Percentiles rank a stretch among this genome's conserved stretches.
Evolutionary conservation across 2,797 vertebrate genomes (phyloP).

Genomic region (Hippocampus kuda): DNA sequence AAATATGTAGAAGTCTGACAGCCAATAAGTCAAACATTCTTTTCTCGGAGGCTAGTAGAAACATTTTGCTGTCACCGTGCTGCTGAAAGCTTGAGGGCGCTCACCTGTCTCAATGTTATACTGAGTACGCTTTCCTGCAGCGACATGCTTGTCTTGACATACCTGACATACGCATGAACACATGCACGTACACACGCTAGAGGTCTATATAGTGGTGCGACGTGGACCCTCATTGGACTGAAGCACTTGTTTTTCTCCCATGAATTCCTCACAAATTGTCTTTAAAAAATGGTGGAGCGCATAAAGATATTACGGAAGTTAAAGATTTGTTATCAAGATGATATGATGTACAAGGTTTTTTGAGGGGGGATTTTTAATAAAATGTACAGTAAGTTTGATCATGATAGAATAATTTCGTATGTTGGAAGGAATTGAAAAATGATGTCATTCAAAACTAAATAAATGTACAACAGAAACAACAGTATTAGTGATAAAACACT

Average conservation of each 20-base stretch:
- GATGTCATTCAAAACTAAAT: too few species aligned
- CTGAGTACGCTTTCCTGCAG: too few species aligned
- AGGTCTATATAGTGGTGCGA: neutral
- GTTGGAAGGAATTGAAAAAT: too few species aligned
- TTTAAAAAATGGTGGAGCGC: neutral
- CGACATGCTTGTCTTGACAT: neutral
- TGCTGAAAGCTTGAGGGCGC: neutral
- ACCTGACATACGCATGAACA: neutral
- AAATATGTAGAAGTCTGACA: neutral
- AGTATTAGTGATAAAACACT: too few species aligned
- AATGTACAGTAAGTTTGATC: too few species aligned
- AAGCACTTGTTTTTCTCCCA: too few species aligned
- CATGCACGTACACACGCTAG: neutral
- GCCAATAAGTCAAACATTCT: slow-evolving; percentile 3
- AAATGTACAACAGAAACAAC: too few species aligned
- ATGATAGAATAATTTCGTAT: too few species aligned
- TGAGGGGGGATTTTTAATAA: too few species aligned
- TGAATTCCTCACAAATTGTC: neutral
- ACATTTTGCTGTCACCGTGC: neutral
- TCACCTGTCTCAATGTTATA: neutral
- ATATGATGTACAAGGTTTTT: too few species aligned
- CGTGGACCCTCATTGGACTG: neutral
- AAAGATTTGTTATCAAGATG: neutral
- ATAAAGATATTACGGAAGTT: neutral
- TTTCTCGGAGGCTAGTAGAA: neutral